Evolutionary conservation across 2,113 vertebrate genomes (phyloP), one percentile per base, ranked within the genome.

Genomic region (Prunella himalayana): DNA sequence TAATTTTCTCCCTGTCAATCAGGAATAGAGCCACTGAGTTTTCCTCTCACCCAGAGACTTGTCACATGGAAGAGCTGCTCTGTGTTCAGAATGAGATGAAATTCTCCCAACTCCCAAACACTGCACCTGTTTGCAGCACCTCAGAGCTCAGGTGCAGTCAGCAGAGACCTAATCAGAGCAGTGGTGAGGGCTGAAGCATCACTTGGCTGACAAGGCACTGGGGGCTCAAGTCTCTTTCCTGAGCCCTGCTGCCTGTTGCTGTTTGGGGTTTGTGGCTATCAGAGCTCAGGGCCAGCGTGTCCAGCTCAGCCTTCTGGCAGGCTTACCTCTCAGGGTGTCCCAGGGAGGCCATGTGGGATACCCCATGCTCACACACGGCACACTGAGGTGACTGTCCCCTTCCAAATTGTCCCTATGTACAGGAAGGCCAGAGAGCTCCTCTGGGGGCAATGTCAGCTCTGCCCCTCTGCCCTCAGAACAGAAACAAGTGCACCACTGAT

Each of bases 1-100:
- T 83, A 81, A 47, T 94, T 97, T 95, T 94, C 75, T 86, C 50
- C 24, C 66, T 80, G 49, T 92, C 94, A 89, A 31, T 95, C 71
- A 72, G 35, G 73, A 96, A 60, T 14, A 42, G 68, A 86, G 22
- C 35, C 5, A 4, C 51, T 53, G 45, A 78, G 19, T 53, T 78
- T 71, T 41, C 42, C 78, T 82, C 72, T 93, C 54, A 13, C 51
- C 85, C 56, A 39, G 63, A 1, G 24, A 39, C 27, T 27, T 60
- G 47, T 65, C 60, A 31, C 2, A 2, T 24, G 18, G 53, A 82
- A 21, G 65, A 75, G 59, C 21, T 13, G 5, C 30, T 65, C 27
- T 61, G 42, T 16, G 1, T 28, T 69, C 42, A 76, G 49, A 92
- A 80, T 28, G 42, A 89, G 49, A 21, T 27, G 50, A 65, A 83